Percentiles rank a stretch among this genome's conserved stretches.
phyloP scores from a whole-genome alignment of 1,140 invertebrate species.

The Battus philenor region DNA sequence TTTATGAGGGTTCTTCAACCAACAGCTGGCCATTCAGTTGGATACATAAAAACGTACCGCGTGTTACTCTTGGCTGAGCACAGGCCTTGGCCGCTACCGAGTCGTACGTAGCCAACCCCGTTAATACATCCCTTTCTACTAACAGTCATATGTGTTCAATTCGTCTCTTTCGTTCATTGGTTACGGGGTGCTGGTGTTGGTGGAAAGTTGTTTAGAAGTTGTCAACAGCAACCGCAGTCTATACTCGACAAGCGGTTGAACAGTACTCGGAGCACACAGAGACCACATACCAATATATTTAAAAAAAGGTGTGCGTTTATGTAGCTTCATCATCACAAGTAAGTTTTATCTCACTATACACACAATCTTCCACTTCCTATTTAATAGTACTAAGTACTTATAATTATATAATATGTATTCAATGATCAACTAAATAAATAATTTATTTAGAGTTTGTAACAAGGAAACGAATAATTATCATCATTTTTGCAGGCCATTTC shows the following conservation, averaged over 20 bases:
- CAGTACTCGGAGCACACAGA: constrained; percentile 37
- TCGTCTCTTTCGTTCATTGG: constrained; percentile 40
- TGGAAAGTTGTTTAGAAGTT: constrained; percentile 66
- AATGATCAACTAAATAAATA: no score
- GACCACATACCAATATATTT: no score
- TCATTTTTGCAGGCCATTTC: no score
- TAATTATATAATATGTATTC: no score
- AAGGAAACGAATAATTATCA: no score
- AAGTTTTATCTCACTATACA: no score
- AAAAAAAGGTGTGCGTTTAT: no score
- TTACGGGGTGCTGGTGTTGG: constrained; percentile 49
- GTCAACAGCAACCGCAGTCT: constrained; percentile 64
- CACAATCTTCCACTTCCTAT: no score
- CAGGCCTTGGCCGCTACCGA: constrained; percentile 37
- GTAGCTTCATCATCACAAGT: no score
- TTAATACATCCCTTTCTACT: constrained; percentile 35
- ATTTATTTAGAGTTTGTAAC: no score
- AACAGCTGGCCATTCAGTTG: constrained; percentile 63
- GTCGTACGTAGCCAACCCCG: constrained; percentile 47
- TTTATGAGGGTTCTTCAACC: constrained; percentile 25
- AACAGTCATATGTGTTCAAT: constrained; percentile 24
- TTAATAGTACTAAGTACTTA: no score
- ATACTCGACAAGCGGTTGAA: constrained; percentile 45
- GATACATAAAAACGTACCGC: constrained; percentile 33
- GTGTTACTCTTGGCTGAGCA: constrained; percentile 63